phyloP scores from a whole-genome alignment of 2,113 vertebrate genomes.

The Alethe castanea region DNA sequence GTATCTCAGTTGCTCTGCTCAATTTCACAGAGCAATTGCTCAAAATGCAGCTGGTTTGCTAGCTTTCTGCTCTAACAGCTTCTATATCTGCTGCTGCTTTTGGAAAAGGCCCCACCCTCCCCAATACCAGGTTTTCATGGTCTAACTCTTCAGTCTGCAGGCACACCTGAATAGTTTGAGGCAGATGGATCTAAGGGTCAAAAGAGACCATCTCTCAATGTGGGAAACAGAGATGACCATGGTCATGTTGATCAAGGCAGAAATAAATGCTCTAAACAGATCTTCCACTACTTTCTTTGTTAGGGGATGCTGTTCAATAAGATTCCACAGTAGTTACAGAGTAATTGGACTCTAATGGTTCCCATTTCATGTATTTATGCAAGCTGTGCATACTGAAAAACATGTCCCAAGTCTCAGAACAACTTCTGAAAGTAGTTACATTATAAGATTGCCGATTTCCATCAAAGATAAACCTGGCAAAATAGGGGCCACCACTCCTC shows the following conservation, averaged over 20 bases:
- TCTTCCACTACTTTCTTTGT: not conserved
- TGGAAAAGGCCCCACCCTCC: not conserved
- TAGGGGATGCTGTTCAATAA: conserved; percentile 10
- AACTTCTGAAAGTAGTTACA: not conserved
- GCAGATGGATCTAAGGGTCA: not conserved
- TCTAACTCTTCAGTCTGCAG: not conserved
- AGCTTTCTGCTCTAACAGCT: not conserved
- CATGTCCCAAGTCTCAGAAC: not conserved
- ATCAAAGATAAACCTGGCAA: not conserved
- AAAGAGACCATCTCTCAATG: not conserved
- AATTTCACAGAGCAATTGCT: not conserved
- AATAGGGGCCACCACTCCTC: not conserved
- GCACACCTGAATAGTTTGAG: not conserved
- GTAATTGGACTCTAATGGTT: not conserved
- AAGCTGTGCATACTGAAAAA: not conserved
- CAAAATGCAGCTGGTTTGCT: not conserved
- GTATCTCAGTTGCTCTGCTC: not conserved
- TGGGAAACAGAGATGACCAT: not conserved
- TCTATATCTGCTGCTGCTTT: not conserved
- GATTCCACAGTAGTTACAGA: conserved; percentile 8
- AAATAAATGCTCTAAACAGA: conserved; percentile 11
- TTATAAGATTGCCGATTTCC: not conserved
- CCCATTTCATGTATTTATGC: not conserved
- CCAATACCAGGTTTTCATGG: not conserved
- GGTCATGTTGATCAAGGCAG: not conserved